These are phyloP conservation scores for Cosmia trapezina DNA, from an alignment of 2,888 invertebrate species.

Conservation along the genomic window DNA sequence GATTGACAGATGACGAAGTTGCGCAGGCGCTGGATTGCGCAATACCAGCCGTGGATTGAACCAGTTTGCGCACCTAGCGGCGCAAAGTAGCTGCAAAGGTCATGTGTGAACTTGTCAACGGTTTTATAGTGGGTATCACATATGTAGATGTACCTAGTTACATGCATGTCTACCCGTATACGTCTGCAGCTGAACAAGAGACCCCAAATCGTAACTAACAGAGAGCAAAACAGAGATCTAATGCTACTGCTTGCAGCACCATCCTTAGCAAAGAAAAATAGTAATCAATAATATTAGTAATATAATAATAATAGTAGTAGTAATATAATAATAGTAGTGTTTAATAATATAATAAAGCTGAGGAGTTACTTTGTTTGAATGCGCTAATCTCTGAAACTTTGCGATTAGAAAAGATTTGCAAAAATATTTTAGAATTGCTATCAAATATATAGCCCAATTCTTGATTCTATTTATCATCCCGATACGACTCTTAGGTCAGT, in stretches of 20 bases:
- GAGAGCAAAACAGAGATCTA: background rate
- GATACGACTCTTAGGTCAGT: too few species aligned
- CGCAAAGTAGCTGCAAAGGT: conserved; percentile 69
- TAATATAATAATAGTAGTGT: too few species aligned
- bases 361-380: too few species aligned
- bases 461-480: too few species aligned
- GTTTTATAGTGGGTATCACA: conserved; percentile 16
- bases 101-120: conserved; percentile 64
- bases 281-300: too few species aligned
- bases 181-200: background rate
- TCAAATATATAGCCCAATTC: too few species aligned
- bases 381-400: too few species aligned
- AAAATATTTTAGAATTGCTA: too few species aligned
- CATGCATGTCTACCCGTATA: background rate
- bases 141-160: conserved; percentile 12
- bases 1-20: conserved; percentile 84
- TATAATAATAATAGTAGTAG: too few species aligned
- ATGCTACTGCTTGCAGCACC: background rate
- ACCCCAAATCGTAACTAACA: background rate
- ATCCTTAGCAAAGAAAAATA: background rate
- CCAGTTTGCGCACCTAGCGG: conserved; percentile 68
- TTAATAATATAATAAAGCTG: too few species aligned
- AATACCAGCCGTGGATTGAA: conserved; percentile 67
- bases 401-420: too few species aligned
- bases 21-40: conserved; percentile 73